Evolutionary conservation across 2,888 invertebrate genomes (phyloP), one percentile per base, ranked within the genome.

Genomic region (Megastigmus dorsalis): DNA sequence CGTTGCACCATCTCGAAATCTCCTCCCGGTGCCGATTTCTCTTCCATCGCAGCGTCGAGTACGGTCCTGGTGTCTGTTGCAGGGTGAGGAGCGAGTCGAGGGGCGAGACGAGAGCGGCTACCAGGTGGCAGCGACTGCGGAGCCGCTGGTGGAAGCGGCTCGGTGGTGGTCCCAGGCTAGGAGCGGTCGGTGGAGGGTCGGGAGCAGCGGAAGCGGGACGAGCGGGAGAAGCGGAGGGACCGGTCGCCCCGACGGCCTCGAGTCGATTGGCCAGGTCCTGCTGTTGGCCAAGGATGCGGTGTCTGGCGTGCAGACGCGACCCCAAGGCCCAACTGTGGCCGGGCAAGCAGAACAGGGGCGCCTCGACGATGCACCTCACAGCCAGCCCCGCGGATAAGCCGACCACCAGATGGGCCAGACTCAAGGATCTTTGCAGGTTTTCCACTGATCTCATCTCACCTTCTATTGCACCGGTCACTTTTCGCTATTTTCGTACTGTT

Each of bases 381-480:
- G 38, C 45, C 57, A 55, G 13, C 23, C 55, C 20, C 45, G 50
- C n/a, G 4, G 65, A 59, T 38, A 70, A 77, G 38, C 71, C 79
- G 3, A 70, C 77, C 18, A 80, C 81, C 18, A 82, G 81, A 20
- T 86, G 85, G 84, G 76, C 82, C 52, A 84, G 82, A 74, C 75
- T 85, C 38, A 85, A 84, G 79, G 77, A 82, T 13, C 82, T 84
- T 26, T 86, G 85, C 86, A 86, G 85, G 86, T n/a, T n/a, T n/a
- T n/a, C n/a, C n/a, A n/a, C n/a, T 87, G 72, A 33, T 45, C 18
- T 45, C n/a, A n/a, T n/a, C n/a, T n/a, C n/a, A n/a, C n/a, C n/a
- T n/a, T n/a, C n/a, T n/a, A n/a, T n/a, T n/a, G n/a, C n/a, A n/a
- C n/a, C n/a, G n/a, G n/a, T n/a, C n/a, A n/a, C n/a, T n/a, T n/a